These are phyloP conservation scores for Speoplatyrhinus poulsoni DNA, from an alignment of 2,113 vertebrate species.

Conservation along the genomic window DNA sequence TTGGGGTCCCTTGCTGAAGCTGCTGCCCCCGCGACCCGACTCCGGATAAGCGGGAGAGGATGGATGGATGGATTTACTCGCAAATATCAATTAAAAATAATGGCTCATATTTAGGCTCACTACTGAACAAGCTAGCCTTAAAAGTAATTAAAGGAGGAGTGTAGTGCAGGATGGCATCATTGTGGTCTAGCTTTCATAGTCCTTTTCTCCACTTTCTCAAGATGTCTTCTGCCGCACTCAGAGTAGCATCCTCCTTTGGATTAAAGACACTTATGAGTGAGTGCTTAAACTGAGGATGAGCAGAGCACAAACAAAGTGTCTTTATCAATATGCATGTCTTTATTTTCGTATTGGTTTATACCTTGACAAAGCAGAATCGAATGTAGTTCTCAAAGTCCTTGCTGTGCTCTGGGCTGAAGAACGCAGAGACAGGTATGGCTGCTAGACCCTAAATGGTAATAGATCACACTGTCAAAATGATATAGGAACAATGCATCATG, in stretches of 20 bases:
- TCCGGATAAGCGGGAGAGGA: too few species aligned
- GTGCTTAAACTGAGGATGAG: neutral
- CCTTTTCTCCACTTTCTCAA: constrained; percentile 81
- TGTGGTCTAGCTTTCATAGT: constrained; percentile 14
- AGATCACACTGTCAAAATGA: neutral
- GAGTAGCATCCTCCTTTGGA: constrained; percentile 85
- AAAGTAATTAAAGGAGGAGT: neutral
- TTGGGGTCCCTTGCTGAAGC: too few species aligned
- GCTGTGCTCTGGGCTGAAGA: constrained; percentile 82
- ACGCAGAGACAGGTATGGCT: constrained; percentile 86
- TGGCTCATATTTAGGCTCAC: too few species aligned
- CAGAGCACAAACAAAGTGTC: neutral
- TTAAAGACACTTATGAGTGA: neutral
- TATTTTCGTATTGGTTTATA: constrained; percentile 49
- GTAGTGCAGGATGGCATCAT: neutral
- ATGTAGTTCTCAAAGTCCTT: constrained; percentile 84
- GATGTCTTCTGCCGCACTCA: constrained; percentile 85
- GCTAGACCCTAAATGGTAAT: constrained; percentile 79
- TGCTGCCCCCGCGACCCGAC: too few species aligned
- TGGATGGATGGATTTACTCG: too few species aligned
- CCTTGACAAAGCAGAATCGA: constrained; percentile 95
- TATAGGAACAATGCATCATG: too few species aligned
- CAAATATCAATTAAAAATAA: too few species aligned
- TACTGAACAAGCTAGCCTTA: neutral
- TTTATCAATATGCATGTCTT: neutral